Base-by-base conservation (phyloP, 2,888 invertebrate species). In the Latrodectus elegans region DNA sequence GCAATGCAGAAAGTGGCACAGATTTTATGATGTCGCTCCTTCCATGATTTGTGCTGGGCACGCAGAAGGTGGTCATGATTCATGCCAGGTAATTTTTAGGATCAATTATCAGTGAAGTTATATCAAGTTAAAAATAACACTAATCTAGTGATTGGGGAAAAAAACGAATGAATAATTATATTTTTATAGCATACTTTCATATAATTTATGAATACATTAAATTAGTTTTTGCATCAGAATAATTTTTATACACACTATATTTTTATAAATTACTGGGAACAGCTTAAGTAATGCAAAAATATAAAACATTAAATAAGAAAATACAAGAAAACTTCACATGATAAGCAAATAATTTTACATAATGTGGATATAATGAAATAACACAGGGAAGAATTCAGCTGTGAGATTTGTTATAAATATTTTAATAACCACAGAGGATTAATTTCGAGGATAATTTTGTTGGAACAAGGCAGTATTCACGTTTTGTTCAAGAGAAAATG, bases 11-110 rank as follows among this genome's bases (percentile, higher is more conserved):
- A 67, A 86, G 17, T 89, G 89, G 89, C 89, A 90, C 81, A 55
- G 79, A 2, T 78, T 77, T 17, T 88, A 64, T 38, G 73, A 88
- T 22, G 65, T 89, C n/a, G 86, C 84, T 1, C 75, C 84, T 8
- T 73, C 68, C 0, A 85, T 89, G 88, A 76, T 90, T 1, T 90
- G 90, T 79, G 90, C 90, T 12, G 90, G 90, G 9, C 82, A 79
- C 22, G 77, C 80, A 60, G 77, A 85, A 51, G 90, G 90, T 10
- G 90, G 90, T 9, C 87, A 83, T 9, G 90, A 90, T n/a, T 78
- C 90, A 0, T 90, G 90, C 75, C 83, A 89, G 67, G 89, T 89
- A 88, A 75, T 38, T 49, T 15, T 22, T 11, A n/a, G 22, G 22
- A 22, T 22, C 22, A 22, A 22, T 22, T 22, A 22, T 22, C 22